Percentiles rank a stretch among this genome's conserved stretches.
phyloP scores from a whole-genome alignment of 2,113 vertebrate species.

The Formicarius rufipectus region DNA sequence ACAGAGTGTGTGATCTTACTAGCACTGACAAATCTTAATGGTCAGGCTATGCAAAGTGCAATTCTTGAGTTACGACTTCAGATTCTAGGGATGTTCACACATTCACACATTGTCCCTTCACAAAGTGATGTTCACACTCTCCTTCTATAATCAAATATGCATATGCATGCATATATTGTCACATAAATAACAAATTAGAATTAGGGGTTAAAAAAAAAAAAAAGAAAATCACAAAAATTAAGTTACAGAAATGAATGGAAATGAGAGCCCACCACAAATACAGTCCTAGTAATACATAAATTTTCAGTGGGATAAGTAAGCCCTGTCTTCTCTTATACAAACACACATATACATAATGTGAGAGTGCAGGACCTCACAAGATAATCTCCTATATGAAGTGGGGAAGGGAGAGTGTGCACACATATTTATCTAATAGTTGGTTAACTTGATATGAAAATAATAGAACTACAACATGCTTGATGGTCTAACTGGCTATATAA shows the following conservation, averaged over 20 bases:
- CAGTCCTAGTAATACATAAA: neutral
- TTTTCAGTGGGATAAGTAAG: neutral
- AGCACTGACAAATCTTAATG: neutral
- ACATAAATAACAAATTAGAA: neutral
- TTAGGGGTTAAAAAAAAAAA: neutral
- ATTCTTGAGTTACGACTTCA: neutral
- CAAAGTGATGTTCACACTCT: neutral
- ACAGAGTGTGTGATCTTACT: neutral
- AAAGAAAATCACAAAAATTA: neutral
- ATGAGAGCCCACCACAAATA: neutral
- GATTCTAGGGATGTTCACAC: neutral
- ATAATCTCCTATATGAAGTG: neutral
- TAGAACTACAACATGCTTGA: neutral
- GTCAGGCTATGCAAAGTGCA: neutral
- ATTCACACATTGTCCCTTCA: no score
- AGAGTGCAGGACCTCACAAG: neutral
- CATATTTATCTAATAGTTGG: neutral
- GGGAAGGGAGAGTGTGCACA: neutral
- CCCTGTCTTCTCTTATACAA: neutral
- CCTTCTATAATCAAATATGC: neutral
- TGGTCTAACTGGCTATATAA: neutral
- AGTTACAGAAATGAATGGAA: neutral
- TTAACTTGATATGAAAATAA: neutral
- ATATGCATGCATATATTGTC: neutral
- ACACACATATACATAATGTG: neutral